A percentile compares a stretch with the other conserved stretches of the same genome.
phyloP scores from a whole-genome alignment of 2,113 vertebrate genomes.

The Corvus cornix region DNA sequence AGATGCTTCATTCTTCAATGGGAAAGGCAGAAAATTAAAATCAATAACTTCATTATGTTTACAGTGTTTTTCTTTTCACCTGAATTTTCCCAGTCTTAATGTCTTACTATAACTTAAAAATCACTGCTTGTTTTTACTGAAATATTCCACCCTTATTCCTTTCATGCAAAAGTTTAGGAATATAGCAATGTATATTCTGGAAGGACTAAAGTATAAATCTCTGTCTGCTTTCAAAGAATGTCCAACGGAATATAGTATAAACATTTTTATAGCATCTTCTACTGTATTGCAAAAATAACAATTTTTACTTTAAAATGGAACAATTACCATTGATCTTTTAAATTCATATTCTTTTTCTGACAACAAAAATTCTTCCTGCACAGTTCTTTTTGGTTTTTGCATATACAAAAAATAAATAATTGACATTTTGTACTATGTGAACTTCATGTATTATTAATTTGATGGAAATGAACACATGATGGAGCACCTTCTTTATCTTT shows the following conservation, averaged over 20 bases:
- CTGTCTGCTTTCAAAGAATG: neutral
- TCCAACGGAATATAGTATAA: neutral
- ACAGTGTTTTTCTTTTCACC: conserved; percentile 55
- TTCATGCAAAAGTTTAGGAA: neutral
- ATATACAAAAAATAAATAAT: conserved; percentile 68
- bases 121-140: neutral
- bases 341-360: neutral
- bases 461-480: conserved; percentile 70
- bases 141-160: neutral
- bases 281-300: neutral
- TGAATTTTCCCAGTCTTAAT: conserved; percentile 67
- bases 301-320: neutral
- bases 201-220: neutral
- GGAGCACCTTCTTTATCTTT: conserved; percentile 65
- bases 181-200: neutral
- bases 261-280: neutral
- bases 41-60: conserved; percentile 89
- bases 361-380: neutral
- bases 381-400: neutral
- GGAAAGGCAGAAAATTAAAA: conserved; percentile 82
- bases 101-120: conserved; percentile 43
- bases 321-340: neutral
- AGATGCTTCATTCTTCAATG: conserved; percentile 50
- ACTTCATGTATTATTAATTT: conserved; percentile 70
- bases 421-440: conserved; percentile 66